These are phyloP conservation scores for Esox niger DNA, from an alignment of 2,113 vertebrate genomes.

Conservation along the genomic window DNA sequence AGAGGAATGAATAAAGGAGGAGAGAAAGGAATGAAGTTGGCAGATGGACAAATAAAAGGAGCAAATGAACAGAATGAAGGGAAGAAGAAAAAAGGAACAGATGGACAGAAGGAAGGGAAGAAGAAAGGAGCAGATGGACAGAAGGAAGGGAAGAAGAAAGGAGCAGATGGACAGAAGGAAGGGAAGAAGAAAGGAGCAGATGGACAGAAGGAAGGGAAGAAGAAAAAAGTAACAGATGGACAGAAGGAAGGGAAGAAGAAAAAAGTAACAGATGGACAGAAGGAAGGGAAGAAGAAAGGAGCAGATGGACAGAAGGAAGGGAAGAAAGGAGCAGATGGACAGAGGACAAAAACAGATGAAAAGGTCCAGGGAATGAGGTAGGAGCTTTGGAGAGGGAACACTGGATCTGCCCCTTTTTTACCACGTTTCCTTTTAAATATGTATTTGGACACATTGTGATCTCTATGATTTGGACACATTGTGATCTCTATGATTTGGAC, in stretches of 20 bases:
- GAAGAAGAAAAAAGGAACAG: constrained; percentile 59
- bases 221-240: not conserved
- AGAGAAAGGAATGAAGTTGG: not conserved
- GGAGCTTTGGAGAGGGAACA: not conserved
- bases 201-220: not conserved
- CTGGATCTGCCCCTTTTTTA: not conserved
- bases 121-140: not conserved
- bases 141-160: no score
- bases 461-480: not conserved
- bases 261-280: constrained; percentile 40
- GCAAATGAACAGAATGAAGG: not conserved
- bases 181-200: not conserved
- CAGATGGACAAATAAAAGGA: not conserved
- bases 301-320: constrained; percentile 26
- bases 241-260: constrained; percentile 44
- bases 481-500: not conserved
- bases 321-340: constrained; percentile 17
- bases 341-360: constrained; percentile 18
- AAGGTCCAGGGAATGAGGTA: constrained; percentile 34
- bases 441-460: not conserved
- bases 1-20: not conserved
- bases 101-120: constrained; percentile 13
- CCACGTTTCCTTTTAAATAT: not conserved
- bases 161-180: constrained; percentile 17
- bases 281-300: constrained; percentile 66